Evolutionary conservation across 2,888 invertebrate species (phyloP).

Genomic region (Ommatoiulus sabulosus): DNA sequence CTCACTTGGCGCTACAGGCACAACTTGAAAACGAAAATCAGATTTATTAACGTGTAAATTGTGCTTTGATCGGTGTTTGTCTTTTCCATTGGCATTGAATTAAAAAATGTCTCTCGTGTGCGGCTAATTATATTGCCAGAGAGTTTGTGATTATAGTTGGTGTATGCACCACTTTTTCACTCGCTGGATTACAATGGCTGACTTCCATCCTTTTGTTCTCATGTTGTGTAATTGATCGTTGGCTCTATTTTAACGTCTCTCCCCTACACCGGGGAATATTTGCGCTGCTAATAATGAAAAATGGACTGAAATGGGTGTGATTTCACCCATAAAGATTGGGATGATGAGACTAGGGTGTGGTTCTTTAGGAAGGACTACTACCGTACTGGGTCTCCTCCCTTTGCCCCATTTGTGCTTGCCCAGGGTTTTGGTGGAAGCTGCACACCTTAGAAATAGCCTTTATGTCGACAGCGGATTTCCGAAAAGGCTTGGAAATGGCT

Average conservation of each 20-base stretch:
- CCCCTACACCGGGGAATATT: background rate
- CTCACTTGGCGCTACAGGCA: background rate
- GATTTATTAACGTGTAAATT: background rate
- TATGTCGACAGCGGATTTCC: background rate
- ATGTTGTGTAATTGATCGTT: slow-evolving; percentile 44
- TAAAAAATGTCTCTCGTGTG: background rate
- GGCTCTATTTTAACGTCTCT: background rate
- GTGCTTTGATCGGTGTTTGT: background rate
- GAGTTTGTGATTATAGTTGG: background rate
- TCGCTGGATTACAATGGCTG: background rate
- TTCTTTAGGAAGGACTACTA: slow-evolving; percentile 35
- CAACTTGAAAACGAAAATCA: background rate
- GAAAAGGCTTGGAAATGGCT: background rate
- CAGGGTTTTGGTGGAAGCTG: background rate
- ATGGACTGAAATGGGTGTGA: slow-evolving; percentile 38
- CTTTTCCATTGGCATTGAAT: background rate
- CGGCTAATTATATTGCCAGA: background rate
- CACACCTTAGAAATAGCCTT: background rate
- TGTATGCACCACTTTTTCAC: background rate
- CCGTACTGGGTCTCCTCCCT: slow-evolving; percentile 27
- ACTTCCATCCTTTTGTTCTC: slow-evolving; percentile 32
- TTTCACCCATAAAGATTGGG: slow-evolving; percentile 47
- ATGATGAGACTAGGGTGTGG: slow-evolving; percentile 44
- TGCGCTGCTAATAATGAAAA: slow-evolving; percentile 42
- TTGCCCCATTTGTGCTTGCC: background rate